Evolutionary conservation across 2,113 vertebrate species (phyloP), one percentile per base, ranked within the genome.

Genomic region (Genyomyrus donnyi): DNA sequence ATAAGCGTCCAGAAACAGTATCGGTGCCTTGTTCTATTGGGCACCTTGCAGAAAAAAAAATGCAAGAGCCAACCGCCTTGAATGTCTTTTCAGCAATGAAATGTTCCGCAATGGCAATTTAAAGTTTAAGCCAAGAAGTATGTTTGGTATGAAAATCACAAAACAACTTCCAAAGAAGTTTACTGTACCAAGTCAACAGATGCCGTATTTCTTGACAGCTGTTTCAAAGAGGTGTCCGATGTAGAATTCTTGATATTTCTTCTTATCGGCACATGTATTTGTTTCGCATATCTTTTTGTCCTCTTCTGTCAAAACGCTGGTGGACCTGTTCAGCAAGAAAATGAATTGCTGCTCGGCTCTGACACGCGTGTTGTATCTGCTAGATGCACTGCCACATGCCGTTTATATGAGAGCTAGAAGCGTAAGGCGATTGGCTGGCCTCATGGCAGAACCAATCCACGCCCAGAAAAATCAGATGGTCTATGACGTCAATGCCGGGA

Each of bases 401-500:
- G 2, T 4, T 85, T 90, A 87, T 90, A 70, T n/a, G 5, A 42
- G 17, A 84, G 2, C 2, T 6, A 24, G 45, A 52, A n/a, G 21
- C 11, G 11, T 27, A 5, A 77, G 1, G 42, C 90, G 93, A 96
- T 96, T 96, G 96, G 95, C n/a, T 56, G 50, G 35, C 48, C 10
- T 21, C 5, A 15, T 49, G 24, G 15, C 45, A 2, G 21, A 62
- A 3, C 5, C 35, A 3, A 10, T 83, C 90, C 91, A 92, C 93
- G 91, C 93, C 92, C 80, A 83, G 35, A 84, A 83, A 49, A 91
- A 91, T 90, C 88, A 90, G n/a, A 58, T 11, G 39, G 48, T 9
- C 2, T 91, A 92, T 97, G 95, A 96, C 97, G 96, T 95, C 92
- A 96, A 95, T 97, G 96, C 97, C 97, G 95, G 97, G 96, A 97